phyloP scores from a whole-genome alignment of 2,797 vertebrate genomes.

The Tamandua tetradactyla region DNA sequence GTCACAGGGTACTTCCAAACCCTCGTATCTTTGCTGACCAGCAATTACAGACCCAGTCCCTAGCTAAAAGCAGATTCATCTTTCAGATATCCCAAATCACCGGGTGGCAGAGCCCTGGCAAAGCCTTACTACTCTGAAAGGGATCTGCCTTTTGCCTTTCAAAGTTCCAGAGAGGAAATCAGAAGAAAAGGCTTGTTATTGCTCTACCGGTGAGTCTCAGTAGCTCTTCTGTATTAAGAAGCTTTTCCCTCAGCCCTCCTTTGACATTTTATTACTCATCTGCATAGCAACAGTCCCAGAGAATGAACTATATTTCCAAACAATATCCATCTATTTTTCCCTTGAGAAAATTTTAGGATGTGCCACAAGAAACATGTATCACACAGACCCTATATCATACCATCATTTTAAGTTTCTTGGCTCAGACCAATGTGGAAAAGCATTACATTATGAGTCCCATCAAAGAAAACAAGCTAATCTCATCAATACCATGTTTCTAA shows the following conservation, averaged over 20 bases:
- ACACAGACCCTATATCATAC: neutral
- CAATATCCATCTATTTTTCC: neutral
- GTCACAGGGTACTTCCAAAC: slow-evolving; percentile 1
- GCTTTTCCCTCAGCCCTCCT: neutral
- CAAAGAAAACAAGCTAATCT: neutral
- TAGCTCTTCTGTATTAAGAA: slow-evolving; percentile 52
- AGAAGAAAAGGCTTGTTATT: slow-evolving; percentile 52
- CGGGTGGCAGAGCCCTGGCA: neutral
- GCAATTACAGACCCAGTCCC: neutral
- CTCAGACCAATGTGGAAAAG: neutral
- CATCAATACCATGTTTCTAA: neutral
- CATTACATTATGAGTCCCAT: too few species aligned
- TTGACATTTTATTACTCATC: neutral
- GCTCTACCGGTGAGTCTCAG: neutral
- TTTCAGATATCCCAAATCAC: neutral
- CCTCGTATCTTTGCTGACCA: neutral
- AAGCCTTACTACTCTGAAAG: neutral
- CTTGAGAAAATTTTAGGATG: neutral
- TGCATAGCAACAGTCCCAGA: neutral
- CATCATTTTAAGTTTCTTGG: neutral
- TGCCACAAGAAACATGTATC: neutral
- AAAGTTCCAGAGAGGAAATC: slow-evolving; percentile 52
- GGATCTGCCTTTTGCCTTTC: slow-evolving; percentile 22
- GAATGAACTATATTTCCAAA: neutral
- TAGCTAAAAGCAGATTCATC: slow-evolving; percentile 40